These are phyloP conservation scores for Drosophila navojoa DNA, from an alignment of 1,140 invertebrate genomes.

Conservation along the genomic window DNA sequence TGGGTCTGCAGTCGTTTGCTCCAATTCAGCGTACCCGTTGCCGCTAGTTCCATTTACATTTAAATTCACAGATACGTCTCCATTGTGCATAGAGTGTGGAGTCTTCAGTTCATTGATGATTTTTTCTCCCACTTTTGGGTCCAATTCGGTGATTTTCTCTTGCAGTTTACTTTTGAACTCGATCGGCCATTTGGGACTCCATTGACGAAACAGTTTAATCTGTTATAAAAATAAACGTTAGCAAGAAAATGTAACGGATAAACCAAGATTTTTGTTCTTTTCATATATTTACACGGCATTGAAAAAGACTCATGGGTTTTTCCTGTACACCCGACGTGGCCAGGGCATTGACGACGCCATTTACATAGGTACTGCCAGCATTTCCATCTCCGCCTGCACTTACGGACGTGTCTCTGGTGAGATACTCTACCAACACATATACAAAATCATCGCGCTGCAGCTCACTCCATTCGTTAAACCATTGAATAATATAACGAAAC, in stretches of 20 bases:
- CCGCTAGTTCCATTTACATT: constrained; percentile 70
- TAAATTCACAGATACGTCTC: constrained; percentile 67
- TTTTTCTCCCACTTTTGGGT: constrained; percentile 89
- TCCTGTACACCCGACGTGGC: constrained; percentile 88
- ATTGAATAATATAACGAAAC: constrained; percentile 91
- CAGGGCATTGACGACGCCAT: constrained; percentile 89
- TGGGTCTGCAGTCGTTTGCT: constrained; percentile 32
- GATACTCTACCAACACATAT: constrained; percentile 89
- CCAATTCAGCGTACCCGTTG: constrained; percentile 50
- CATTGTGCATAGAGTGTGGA: constrained; percentile 67
- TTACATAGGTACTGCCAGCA: constrained; percentile 85
- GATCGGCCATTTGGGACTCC: constrained; percentile 92
- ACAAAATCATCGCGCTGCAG: constrained; percentile 93
- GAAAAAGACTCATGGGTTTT: constrained; percentile 93
- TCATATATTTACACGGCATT: constrained; percentile 89
- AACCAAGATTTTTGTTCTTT: constrained; percentile 20
- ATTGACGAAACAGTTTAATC: constrained; percentile 93
- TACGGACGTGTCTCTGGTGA: constrained; percentile 84
- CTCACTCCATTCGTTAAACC: constrained; percentile 95
- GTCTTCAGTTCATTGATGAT: constrained; percentile 83
- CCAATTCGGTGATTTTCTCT: constrained; percentile 88
- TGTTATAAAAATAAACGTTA: constrained; percentile 62
- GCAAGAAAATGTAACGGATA: not conserved
- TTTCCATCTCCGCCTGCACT: constrained; percentile 19
- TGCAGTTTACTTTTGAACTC: constrained; percentile 90